A percentile compares a stretch with the other conserved stretches of the same genome.
phyloP scores from a whole-genome alignment of 2,797 vertebrate species.

The Microctenopoma lineatum region DNA sequence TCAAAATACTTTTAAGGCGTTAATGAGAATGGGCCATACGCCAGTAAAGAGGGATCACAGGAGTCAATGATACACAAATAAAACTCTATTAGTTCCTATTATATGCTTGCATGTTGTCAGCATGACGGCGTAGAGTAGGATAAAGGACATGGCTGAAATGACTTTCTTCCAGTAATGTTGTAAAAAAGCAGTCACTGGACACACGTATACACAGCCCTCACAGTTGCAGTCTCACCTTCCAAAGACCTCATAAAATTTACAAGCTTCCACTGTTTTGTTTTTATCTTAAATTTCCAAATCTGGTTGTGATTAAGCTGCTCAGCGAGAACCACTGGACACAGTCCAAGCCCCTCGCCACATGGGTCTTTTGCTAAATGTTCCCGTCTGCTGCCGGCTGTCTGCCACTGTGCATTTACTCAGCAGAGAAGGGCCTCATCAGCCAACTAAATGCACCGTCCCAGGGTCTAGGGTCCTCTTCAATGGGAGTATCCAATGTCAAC shows the following conservation, averaged over 20 bases:
- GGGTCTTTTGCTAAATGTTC: constrained; percentile 71
- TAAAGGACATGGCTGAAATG: constrained; percentile 70
- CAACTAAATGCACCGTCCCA: constrained; percentile 44
- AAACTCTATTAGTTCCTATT: constrained; percentile 37
- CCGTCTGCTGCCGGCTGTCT: constrained; percentile 69
- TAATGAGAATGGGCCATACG: not conserved
- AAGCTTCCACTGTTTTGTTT: constrained; percentile 78
- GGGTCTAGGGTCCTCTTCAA: constrained; percentile 47
- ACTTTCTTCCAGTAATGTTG: constrained; percentile 60
- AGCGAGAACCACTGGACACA: constrained; percentile 68
- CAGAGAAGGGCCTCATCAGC: constrained; percentile 45
- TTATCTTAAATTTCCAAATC: constrained; percentile 80
- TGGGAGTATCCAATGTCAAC: constrained; percentile 67
- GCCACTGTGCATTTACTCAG: constrained; percentile 59
- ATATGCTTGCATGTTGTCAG: constrained; percentile 18
- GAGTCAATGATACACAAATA: constrained; percentile 47
- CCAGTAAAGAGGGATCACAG: constrained; percentile 13
- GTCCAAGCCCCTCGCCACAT: constrained; percentile 69
- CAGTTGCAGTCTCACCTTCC: constrained; percentile 69
- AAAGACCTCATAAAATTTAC: constrained; percentile 80
- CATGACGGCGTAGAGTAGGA: constrained; percentile 41
- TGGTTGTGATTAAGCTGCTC: constrained; percentile 83
- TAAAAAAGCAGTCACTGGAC: constrained; percentile 41
- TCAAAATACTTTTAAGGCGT: not conserved
- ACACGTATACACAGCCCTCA: constrained; percentile 6